Base-by-base conservation (phyloP, 2,797 vertebrate genomes). In the Halcyon smyrnensis region DNA sequence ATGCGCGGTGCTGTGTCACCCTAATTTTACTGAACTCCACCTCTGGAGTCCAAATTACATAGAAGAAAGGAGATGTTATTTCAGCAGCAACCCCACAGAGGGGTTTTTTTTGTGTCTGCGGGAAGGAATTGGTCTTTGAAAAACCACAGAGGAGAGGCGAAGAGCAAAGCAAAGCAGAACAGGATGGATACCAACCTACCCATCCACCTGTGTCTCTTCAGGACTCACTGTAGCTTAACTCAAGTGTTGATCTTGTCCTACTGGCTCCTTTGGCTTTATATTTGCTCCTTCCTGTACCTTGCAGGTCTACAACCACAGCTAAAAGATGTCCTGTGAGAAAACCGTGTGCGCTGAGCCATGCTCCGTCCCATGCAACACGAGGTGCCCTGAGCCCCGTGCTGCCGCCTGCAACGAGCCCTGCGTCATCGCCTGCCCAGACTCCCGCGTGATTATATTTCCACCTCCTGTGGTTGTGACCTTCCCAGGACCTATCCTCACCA, bases 401-500 rank as follows among this genome's bases (percentile, higher is more conserved):
- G 14, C 96, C 0, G 90, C 95, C 92, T 90, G 95, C 95, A 94
- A 2, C 0, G 96, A 97, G 80, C 96, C 92, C 27, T 95, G 92
- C 0, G 86, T 94, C 73, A 39, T 97, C 25, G 19, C 95, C 56
- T 96, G 96, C 9, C 93, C 93, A 0, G 95, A 96, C 86, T 96
- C 96, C 2, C 65, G 93, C 0, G 96, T 96, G 15, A 96, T 96
- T 50, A 96, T 96, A 41, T 96, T 93, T 90, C 96, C 96, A 0
- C 96, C 96, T 4, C 96, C 96, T 1, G 96, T 96, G 60, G 92
- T 96, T 0, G 96, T 96, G 46, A 96, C 96, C 48, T 12, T 96
- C 19, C 96, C 96, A 1, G 96, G 96, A 11, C 90, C 96, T 80
- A 96, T 96, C 93, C 96, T 96, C 80, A 96, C 96, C 76, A 96